Conservation (phyloP, 1,140 invertebrate genomes). For the Phortica variegata region DNA sequence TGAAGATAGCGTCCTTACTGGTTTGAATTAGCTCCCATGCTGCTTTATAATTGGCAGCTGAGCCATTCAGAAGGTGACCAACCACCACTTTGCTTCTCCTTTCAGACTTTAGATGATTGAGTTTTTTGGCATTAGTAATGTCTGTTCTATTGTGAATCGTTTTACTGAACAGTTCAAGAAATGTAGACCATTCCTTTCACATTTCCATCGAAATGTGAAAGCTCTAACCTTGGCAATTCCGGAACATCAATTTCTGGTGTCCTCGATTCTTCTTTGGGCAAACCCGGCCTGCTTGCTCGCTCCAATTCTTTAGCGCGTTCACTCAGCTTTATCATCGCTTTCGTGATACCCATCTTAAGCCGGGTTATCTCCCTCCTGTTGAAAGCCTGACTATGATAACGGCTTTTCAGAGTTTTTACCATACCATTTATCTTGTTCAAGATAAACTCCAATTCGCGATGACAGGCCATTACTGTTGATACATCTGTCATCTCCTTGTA, state of each 20-base stretch:
- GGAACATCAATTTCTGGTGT: neutral
- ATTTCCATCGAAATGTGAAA: neutral
- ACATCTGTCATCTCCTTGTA: no score
- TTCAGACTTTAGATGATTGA: neutral
- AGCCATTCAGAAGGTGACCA: neutral
- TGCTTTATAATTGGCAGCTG: neutral
- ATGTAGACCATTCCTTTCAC: neutral
- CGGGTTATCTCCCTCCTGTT: neutral
- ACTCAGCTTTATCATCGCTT: neutral
- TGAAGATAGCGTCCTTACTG: no score
- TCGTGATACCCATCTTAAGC: neutral
- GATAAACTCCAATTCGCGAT: no score
- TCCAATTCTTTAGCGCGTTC: no score
- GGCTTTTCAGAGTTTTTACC: neutral
- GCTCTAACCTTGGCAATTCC: neutral
- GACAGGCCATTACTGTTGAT: no score
- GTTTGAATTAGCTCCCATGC: neutral
- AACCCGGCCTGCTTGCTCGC: no score
- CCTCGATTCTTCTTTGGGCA: no score
- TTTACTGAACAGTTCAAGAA: neutral
- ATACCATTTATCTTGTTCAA: neutral
- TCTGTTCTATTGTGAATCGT: neutral
- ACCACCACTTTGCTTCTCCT: neutral
- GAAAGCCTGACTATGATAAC: neutral
- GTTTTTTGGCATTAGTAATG: neutral